These are phyloP conservation scores for Epistrophe grossulariae DNA, from an alignment of 2,888 invertebrate genomes.

Conservation along the genomic window DNA sequence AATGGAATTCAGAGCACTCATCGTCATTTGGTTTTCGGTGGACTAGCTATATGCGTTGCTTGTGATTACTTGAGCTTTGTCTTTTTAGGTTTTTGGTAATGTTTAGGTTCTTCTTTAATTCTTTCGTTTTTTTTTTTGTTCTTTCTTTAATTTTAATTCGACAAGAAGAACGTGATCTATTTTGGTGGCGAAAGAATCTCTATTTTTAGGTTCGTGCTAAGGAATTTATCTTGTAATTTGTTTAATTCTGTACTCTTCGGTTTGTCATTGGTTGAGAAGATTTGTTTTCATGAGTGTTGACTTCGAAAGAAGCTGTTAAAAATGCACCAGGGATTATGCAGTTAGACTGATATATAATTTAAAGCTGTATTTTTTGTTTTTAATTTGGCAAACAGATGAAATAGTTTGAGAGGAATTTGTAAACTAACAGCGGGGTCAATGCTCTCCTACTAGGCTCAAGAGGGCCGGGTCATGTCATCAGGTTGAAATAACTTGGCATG, in stretches of 20 bases:
- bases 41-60: constrained; percentile 35
- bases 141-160: constrained; percentile 8
- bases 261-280: constrained; percentile 31
- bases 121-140: neutral
- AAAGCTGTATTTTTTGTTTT: constrained; percentile 10
- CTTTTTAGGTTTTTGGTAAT: constrained; percentile 60
- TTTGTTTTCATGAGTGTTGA: constrained; percentile 44
- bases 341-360: constrained; percentile 15
- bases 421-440: constrained; percentile 49
- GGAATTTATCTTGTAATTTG: constrained; percentile 72
- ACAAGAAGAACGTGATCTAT: constrained; percentile 50
- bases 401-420: constrained; percentile 30
- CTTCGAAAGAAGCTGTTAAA: constrained; percentile 21
- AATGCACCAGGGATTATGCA: constrained; percentile 14
- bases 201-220: constrained; percentile 63
- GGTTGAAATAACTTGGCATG: constrained; percentile 55
- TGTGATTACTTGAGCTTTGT: constrained; percentile 46
- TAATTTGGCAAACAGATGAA: constrained; percentile 48
- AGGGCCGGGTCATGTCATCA: constrained; percentile 49
- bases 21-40: constrained; percentile 63
- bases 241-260: constrained; percentile 63
- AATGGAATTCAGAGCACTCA: constrained; percentile 76
- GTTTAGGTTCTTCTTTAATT: constrained; percentile 52
- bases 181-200: constrained; percentile 65
- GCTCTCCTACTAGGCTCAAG: constrained; percentile 40